These are phyloP conservation scores for Polypterus senegalus DNA, from an alignment of 2,113 vertebrate species.

Conservation along the genomic window DNA sequence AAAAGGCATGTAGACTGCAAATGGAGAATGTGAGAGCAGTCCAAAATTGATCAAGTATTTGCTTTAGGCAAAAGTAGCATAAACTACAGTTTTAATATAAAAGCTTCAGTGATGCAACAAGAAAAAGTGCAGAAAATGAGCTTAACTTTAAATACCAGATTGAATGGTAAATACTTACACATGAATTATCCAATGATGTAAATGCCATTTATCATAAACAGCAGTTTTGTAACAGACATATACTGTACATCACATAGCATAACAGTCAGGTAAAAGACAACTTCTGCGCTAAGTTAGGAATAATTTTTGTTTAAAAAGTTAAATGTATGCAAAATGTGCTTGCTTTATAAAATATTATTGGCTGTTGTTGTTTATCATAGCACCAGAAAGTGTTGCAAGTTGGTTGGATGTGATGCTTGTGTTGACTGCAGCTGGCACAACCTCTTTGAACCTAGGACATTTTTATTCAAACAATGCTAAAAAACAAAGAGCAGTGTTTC, in stretches of 20 bases:
- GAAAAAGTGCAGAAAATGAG: neutral
- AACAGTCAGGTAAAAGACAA: neutral
- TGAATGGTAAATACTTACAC: too few species aligned
- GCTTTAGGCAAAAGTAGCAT: constrained; percentile 22
- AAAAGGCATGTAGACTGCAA: constrained; percentile 40
- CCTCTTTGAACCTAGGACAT: too few species aligned
- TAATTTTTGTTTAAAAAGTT: too few species aligned
- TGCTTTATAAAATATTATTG: too few species aligned
- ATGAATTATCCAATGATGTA: neutral
- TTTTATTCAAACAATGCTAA: too few species aligned
- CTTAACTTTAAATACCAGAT: neutral
- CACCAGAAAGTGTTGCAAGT: too few species aligned
- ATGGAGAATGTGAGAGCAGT: constrained; percentile 28
- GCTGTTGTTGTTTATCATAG: too few species aligned
- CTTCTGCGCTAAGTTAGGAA: too few species aligned
- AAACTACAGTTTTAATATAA: constrained; percentile 4
- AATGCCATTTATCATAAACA: neutral
- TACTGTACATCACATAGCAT: neutral
- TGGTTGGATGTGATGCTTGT: too few species aligned
- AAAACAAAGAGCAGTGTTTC: too few species aligned
- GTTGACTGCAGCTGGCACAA: too few species aligned
- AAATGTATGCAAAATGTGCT: too few species aligned
- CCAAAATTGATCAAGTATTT: constrained; percentile 31
- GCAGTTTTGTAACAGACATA: neutral
- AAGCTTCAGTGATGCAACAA: neutral